Percentiles rank a stretch among this genome's conserved stretches.
These are phyloP conservation scores for Cerceris ruficornis DNA, from an alignment of 2,888 invertebrate genomes.

Conservation along the genomic window DNA sequence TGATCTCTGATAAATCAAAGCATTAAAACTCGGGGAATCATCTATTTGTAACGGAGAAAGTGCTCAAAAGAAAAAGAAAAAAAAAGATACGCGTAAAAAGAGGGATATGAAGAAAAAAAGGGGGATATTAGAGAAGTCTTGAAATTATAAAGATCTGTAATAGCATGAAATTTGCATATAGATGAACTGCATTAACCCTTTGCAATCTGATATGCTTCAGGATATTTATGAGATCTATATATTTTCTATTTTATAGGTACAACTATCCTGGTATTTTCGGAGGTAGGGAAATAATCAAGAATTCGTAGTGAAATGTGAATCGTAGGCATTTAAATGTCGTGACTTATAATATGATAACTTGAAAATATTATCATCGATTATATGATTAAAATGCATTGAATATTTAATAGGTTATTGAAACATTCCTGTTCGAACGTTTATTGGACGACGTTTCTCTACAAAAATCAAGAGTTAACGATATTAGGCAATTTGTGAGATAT, in stretches of 20 bases:
- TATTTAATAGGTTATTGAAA: not conserved
- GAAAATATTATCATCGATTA: too few relatives aligned
- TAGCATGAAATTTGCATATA: not conserved
- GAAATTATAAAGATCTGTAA: not conserved
- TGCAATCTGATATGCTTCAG: not conserved
- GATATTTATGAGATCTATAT: not conserved
- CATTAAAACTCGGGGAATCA: slow-evolving; percentile 41
- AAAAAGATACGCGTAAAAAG: not conserved
- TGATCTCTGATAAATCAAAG: slow-evolving; percentile 40
- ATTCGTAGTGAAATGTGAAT: not conserved
- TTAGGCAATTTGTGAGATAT: not conserved
- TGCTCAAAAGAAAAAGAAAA: slow-evolving; percentile 33
- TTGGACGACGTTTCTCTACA: not conserved
- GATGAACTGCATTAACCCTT: not conserved
- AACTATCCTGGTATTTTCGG: not conserved
- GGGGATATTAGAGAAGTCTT: not conserved
- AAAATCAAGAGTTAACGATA: not conserved
- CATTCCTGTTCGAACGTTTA: not conserved
- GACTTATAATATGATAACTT: too few relatives aligned
- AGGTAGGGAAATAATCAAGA: not conserved
- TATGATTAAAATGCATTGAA: too few relatives aligned
- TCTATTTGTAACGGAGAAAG: slow-evolving; percentile 37
- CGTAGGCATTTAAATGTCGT: too few relatives aligned
- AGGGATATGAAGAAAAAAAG: not conserved
- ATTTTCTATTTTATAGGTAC: not conserved